These are phyloP conservation scores for Intellagama lesueurii DNA, from an alignment of 2,797 vertebrate genomes.

Conservation along the genomic window DNA sequence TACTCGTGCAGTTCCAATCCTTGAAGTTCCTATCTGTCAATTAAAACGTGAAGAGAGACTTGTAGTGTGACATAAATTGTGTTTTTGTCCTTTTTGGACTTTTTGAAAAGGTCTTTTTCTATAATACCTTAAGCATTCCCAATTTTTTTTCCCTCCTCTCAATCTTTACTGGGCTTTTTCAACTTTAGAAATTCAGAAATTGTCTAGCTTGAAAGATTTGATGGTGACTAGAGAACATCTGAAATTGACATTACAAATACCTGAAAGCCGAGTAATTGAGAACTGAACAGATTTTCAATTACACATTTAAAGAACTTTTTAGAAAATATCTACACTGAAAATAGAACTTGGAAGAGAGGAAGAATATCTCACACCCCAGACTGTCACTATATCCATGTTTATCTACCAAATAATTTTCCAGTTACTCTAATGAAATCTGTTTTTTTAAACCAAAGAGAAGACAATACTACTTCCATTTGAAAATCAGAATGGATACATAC, in stretches of 20 bases:
- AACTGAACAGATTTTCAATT: constrained; percentile 21
- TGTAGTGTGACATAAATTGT: not conserved
- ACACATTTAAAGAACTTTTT: constrained; percentile 9
- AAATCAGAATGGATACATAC: constrained; percentile 12
- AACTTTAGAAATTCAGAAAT: constrained; percentile 7
- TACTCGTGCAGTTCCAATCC: constrained; percentile 28
- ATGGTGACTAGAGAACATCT: not conserved
- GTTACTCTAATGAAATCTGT: constrained; percentile 50
- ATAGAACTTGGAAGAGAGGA: not conserved
- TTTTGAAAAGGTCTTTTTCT: not conserved
- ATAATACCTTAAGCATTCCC: not conserved
- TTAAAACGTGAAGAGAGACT: constrained; percentile 13
- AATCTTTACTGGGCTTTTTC: not conserved
- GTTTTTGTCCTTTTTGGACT: not conserved
- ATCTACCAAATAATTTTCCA: constrained; percentile 50
- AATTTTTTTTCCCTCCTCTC: not conserved
- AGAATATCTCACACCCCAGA: not conserved
- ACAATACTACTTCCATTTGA: constrained; percentile 12
- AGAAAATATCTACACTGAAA: not conserved
- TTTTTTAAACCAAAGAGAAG: constrained; percentile 17
- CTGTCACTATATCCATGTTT: constrained; percentile 28
- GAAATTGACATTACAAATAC: not conserved
- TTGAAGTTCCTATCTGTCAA: constrained; percentile 6
- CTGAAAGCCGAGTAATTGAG: not conserved
- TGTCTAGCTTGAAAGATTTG: not conserved